Evolutionary conservation across 2,888 invertebrate species (phyloP).

Genomic region (Agonopterix subpropinquella): DNA sequence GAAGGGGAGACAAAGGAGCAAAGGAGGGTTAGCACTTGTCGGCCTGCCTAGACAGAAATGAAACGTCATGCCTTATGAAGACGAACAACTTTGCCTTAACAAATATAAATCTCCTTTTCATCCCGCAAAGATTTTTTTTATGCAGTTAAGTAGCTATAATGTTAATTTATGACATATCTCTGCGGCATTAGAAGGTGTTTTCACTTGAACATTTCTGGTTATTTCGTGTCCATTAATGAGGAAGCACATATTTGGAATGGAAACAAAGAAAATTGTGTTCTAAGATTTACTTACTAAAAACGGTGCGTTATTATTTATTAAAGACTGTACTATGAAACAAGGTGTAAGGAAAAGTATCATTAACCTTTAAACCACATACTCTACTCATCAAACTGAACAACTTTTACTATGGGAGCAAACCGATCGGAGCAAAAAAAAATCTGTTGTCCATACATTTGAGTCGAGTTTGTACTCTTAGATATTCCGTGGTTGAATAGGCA

Average conservation of each 20-base stretch:
- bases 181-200: neutral
- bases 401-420: too few species aligned
- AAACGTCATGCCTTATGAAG: constrained; percentile 71
- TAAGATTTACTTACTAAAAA: too few species aligned
- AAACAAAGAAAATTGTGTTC: too few species aligned
- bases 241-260: constrained; percentile 11
- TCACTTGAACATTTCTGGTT: neutral
- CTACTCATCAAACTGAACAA: too few species aligned
- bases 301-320: too few species aligned
- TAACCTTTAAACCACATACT: too few species aligned
- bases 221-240: neutral
- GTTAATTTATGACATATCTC: constrained; percentile 48
- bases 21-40: constrained; percentile 63
- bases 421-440: too few species aligned
- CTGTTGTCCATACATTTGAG: too few species aligned
- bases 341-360: too few species aligned
- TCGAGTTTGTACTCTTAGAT: too few species aligned
- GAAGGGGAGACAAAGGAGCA: constrained; percentile 31
- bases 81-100: constrained; percentile 70
- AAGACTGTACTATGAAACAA: too few species aligned
- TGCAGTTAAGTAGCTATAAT: constrained; percentile 38
- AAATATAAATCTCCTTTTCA: constrained; percentile 68
- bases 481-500: too few species aligned
- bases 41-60: constrained; percentile 70
- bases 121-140: constrained; percentile 53